These are phyloP conservation scores for Chaitophorus viminalis DNA, from an alignment of 2,888 invertebrate species.

Conservation along the genomic window DNA sequence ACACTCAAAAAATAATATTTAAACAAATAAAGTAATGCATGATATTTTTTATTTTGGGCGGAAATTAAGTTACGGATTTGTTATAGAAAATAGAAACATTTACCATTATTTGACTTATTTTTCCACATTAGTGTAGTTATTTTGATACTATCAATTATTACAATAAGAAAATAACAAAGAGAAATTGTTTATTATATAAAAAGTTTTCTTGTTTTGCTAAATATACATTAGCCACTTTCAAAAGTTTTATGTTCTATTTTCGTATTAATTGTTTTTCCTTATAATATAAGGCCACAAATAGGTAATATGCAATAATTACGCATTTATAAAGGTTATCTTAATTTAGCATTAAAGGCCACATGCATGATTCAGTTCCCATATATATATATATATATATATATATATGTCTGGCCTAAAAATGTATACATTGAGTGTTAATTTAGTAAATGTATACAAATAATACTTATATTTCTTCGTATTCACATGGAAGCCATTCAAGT, in stretches of 20 bases:
- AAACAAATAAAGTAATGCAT: no score
- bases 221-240: background rate
- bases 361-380: conserved; percentile 14
- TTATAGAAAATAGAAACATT: no score
- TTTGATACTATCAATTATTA: no score
- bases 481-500: conserved; percentile 31
- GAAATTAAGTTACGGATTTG: no score
- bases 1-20: no score
- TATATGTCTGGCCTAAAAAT: background rate
- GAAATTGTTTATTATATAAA: no score
- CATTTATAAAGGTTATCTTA: conserved; percentile 54
- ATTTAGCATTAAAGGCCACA: conserved; percentile 49
- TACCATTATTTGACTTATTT: no score
- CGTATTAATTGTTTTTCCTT: background rate
- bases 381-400: background rate
- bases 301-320: conserved; percentile 28
- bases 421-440: conserved; percentile 43
- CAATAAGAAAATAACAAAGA: no score
- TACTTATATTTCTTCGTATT: conserved; percentile 36
- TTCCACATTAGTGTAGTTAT: no score
- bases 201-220: background rate
- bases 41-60: no score
- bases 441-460: conserved; percentile 38
- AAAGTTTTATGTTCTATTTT: conserved; percentile 37
- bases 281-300: conserved; percentile 46